Percentiles rank a stretch among this genome's conserved stretches.
Conservation (phyloP, 1,140 invertebrate genomes). For the Trachelipus rathkii region DNA sequence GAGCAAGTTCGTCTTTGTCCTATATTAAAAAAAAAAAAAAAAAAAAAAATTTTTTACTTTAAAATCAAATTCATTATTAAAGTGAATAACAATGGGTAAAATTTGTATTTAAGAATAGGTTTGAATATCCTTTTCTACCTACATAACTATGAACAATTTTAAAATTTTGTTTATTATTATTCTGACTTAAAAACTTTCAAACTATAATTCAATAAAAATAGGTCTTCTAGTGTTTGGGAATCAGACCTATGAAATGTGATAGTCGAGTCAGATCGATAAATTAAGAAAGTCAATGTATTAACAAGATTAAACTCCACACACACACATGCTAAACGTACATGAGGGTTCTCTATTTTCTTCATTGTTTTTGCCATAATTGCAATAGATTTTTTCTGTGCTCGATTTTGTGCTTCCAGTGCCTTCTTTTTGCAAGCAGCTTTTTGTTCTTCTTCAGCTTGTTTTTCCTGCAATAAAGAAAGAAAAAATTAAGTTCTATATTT, state of each 20-base stretch:
- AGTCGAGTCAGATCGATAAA: too few relatives aligned
- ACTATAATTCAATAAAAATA: too few relatives aligned
- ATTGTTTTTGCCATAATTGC: not conserved
- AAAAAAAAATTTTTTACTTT: too few relatives aligned
- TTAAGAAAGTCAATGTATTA: not conserved
- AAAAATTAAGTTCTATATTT: not conserved
- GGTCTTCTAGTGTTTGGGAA: too few relatives aligned
- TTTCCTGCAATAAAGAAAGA: not conserved
- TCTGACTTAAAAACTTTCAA: too few relatives aligned
- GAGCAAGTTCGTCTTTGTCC: not conserved
- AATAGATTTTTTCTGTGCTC: not conserved
- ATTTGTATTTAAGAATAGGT: too few relatives aligned
- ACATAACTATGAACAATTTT: too few relatives aligned
- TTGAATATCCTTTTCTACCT: too few relatives aligned
- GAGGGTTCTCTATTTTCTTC: not conserved
- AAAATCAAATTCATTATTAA: too few relatives aligned
- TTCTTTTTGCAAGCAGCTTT: not conserved
- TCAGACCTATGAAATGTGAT: too few relatives aligned
- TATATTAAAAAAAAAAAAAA: not conserved
- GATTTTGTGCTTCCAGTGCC: not conserved
- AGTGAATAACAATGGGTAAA: too few relatives aligned
- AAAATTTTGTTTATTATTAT: too few relatives aligned
- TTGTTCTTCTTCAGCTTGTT: conserved; percentile 1
- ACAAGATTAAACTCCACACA: not conserved
- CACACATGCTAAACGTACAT: not conserved